A percentile compares a stretch with the other conserved stretches of the same genome.
These are phyloP conservation scores for Pimephales promelas DNA, from an alignment of 2,113 vertebrate species.

Conservation along the genomic window DNA sequence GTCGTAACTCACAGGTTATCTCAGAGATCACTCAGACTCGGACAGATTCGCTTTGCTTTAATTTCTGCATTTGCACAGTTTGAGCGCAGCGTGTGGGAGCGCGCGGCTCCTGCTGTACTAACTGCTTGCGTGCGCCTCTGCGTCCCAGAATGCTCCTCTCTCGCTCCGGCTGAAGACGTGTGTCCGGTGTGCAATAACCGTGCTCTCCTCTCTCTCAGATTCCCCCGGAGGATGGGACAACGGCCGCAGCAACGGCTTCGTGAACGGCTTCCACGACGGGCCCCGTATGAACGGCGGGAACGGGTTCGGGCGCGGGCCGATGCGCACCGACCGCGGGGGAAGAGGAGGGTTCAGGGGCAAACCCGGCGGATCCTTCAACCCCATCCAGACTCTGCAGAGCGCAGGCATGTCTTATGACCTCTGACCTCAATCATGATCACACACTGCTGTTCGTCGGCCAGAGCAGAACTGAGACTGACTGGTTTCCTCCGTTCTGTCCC, in stretches of 20 bases:
- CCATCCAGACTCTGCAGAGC: constrained; percentile 71
- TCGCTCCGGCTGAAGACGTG: not conserved
- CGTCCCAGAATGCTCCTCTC: not conserved
- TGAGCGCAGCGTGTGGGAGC: too few species aligned
- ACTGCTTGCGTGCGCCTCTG: not conserved
- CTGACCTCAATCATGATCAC: too few species aligned
- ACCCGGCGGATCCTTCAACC: constrained; percentile 70
- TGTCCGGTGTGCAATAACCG: not conserved
- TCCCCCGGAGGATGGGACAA: constrained; percentile 71
- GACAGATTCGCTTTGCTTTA: not conserved
- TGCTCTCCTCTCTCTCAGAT: constrained; percentile 50
- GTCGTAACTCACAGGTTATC: not conserved
- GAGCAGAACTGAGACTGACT: too few species aligned
- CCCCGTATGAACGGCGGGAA: constrained; percentile 74
- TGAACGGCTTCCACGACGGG: constrained; percentile 78
- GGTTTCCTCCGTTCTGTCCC: too few species aligned
- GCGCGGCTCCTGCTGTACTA: not conserved
- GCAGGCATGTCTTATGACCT: constrained; percentile 39
- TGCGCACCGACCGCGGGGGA: constrained; percentile 76
- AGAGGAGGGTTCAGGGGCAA: constrained; percentile 73
- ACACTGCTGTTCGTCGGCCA: too few species aligned
- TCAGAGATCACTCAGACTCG: not conserved
- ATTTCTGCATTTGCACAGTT: not conserved
- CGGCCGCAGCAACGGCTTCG: constrained; percentile 76
- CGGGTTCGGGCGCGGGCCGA: constrained; percentile 70